Base-by-base conservation (phyloP, 2,797 vertebrate species). In the Sebastes steindachneri region DNA sequence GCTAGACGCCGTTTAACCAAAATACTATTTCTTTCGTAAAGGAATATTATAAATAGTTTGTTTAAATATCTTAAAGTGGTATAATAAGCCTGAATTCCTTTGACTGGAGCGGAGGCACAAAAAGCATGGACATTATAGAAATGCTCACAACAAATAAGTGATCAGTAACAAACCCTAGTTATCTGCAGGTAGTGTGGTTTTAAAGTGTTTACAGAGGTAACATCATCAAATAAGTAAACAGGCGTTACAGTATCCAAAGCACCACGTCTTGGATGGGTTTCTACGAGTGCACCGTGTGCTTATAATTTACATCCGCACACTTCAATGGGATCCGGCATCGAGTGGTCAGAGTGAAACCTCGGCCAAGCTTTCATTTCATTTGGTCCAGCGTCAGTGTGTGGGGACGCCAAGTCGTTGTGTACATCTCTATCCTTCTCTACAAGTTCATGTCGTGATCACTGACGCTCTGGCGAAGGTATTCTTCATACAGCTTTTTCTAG, bases 401-500 rank as follows among this genome's bases (percentile, higher is more conserved):
- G 51, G 11, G 35, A 70, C 23, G 79, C 54, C 53, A 69, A 69
- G 67, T 77, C 23, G 5, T 41, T 5, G 35, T 37, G 19, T 14
- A 10, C 1, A 3, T 45, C 41, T n/a, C 6, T 0, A 29, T 53
- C 3, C 23, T 29, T 29, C 23, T 55, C 62, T 84, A 94, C 87
- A 88, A 89, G 86, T 90, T 86, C 95, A 97, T 96, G 86, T 97
- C 96, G 0, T 97, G 96, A 45, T 97, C 96, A 1, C 95, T 95
- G 64, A 97, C 95, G 67, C 96, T 97, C 89, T 97, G 96, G 15
- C 95, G 95, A 23, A 97, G 94, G 63, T 97, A 97, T 26, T 97
- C 96, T 75, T 97, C 96, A 77, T 97, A 97, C 7, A 97, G 93
- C 62, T 93, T 95, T 89, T 95, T 96, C 97, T 97, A 83, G 2